phyloP scores from a whole-genome alignment of 2,797 vertebrate species.

The Delichon dasypus region DNA sequence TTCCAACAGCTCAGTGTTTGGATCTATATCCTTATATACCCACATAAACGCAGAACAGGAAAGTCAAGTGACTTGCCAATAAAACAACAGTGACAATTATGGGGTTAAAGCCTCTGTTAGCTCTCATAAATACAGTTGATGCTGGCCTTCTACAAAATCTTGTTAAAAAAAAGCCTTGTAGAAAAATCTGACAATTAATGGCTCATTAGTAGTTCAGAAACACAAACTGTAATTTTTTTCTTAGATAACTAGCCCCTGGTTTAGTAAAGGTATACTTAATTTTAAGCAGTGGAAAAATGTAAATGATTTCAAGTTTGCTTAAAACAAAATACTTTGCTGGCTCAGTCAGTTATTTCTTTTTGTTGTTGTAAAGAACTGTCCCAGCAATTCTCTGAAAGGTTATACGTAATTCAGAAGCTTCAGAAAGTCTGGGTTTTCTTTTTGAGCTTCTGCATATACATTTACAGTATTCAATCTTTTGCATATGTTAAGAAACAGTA shows the following conservation, averaged over 20 bases:
- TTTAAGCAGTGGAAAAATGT: background rate
- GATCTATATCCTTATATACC: background rate
- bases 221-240: background rate
- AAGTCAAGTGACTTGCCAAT: background rate
- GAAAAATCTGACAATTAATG: background rate
- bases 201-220: background rate
- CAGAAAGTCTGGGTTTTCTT: conserved; percentile 26
- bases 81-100: background rate
- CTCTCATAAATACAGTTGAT: background rate
- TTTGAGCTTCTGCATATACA: conserved; percentile 33
- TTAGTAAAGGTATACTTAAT: background rate
- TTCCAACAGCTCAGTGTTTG: background rate
- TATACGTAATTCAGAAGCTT: conserved; percentile 11
- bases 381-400: conserved; percentile 11
- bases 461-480: conserved; percentile 34
- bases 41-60: background rate
- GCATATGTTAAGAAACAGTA: conserved; percentile 62
- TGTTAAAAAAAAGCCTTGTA: background rate
- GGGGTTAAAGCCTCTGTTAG: background rate
- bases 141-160: background rate
- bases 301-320: background rate
- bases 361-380: background rate
- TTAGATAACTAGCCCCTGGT: background rate
- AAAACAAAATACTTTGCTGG: background rate
- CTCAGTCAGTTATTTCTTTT: background rate